Conservation (phyloP, 2,888 invertebrate species). For the Heteromyza rotundicornis region DNA sequence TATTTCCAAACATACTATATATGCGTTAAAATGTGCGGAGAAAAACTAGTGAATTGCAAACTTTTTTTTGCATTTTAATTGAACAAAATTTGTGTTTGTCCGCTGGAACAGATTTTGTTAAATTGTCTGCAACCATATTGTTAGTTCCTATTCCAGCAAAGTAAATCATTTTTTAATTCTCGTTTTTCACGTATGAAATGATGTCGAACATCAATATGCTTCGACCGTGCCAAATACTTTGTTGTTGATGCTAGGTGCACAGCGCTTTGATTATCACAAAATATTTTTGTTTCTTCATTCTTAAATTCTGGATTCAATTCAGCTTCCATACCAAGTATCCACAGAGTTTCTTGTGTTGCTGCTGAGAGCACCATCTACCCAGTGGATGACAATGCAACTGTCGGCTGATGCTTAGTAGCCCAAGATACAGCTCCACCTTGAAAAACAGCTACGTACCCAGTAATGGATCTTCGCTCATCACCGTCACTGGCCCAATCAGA, state of each 20-base stretch:
- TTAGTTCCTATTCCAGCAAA: conserved; percentile 2
- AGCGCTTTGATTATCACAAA: conserved; percentile 18
- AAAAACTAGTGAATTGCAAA: too few relatives aligned
- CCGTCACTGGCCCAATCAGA: conserved; percentile 20
- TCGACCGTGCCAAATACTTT: conserved; percentile 11
- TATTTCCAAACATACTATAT: too few relatives aligned
- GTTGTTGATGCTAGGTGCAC: conserved; percentile 14
- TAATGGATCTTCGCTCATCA: conserved; percentile 19
- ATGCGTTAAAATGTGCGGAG: too few relatives aligned
- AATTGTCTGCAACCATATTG: conserved; percentile 16
- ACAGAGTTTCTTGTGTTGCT: background rate
- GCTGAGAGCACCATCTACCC: conserved; percentile 10
- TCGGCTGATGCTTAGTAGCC: conserved; percentile 13
- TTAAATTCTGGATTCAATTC: background rate
- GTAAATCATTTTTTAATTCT: background rate
- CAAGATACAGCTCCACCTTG: conserved; percentile 12
- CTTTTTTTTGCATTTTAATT: background rate
- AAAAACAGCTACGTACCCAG: background rate
- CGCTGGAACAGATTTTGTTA: conserved; percentile 14
- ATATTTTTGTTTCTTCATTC: conserved; percentile 1
- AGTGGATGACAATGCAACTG: conserved; percentile 4
- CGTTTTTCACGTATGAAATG: conserved; percentile 20
- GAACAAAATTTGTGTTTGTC: background rate
- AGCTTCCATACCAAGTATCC: background rate
- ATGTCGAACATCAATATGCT: conserved; percentile 17